These are phyloP conservation scores for Uloborus plumipes DNA, from an alignment of 2,888 invertebrate species.

Conservation along the genomic window DNA sequence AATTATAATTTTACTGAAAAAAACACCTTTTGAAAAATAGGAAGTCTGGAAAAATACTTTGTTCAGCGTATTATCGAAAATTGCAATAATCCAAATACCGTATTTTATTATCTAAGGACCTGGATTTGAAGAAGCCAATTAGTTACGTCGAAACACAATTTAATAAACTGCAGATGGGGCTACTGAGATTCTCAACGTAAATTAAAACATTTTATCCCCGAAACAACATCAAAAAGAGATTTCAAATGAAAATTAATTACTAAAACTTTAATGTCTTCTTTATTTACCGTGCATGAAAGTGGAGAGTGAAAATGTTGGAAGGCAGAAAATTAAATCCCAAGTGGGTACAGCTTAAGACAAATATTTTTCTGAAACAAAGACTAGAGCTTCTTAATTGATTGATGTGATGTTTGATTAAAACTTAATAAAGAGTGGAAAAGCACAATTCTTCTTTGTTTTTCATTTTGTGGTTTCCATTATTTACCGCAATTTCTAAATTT, in stretches of 20 bases:
- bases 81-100: too few species aligned
- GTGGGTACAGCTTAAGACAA: conserved; percentile 19
- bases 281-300: not conserved
- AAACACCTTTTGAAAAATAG: too few species aligned
- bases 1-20: too few species aligned
- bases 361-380: not conserved
- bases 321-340: conserved; percentile 12
- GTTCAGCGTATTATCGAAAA: too few species aligned
- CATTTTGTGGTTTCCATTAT: not conserved
- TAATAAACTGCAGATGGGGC: too few species aligned
- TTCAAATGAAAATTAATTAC: conserved; percentile 39
- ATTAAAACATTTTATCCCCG: conserved; percentile 24
- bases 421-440: conserved; percentile 28
- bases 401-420: conserved; percentile 43
- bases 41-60: too few species aligned
- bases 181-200: too few species aligned
- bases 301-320: conserved; percentile 9
- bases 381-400: conserved; percentile 34
- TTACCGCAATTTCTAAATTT: too few species aligned
- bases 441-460: not conserved
- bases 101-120: too few species aligned
- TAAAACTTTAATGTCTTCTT: conserved; percentile 19
- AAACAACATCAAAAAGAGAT: conserved; percentile 3
- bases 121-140: too few species aligned
- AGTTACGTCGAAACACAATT: too few species aligned